Evolutionary conservation across 2,888 invertebrate genomes (phyloP), one percentile per base, ranked within the genome.

Genomic region (Dryomyza anilis): DNA sequence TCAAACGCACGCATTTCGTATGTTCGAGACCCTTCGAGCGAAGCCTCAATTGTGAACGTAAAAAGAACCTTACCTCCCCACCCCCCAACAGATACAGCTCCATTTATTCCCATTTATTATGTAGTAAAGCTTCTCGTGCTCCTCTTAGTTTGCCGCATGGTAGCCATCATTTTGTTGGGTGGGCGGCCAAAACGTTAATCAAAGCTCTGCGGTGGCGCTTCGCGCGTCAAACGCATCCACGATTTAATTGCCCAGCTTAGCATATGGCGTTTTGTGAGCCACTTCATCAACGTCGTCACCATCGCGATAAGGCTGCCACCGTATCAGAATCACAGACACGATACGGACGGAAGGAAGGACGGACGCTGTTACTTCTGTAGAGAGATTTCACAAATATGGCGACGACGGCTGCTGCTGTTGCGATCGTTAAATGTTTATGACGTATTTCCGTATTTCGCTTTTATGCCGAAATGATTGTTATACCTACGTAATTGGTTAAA

Each of bases 381-480:
- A 7, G 19, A 12, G 33, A 7, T n/a, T 14, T 48, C 16, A 19
- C 30, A 8, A 19, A 14, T 27, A 19, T 29, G 14, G 21, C 33
- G 25, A 29, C 33, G 53, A 16, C 53, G 71, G 67, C 66, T 72
- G 46, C 61, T 61, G 72, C 68, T 69, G 67, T 68, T 69, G 70
- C 62, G 68, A 70, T 70, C 74, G 71, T 76, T 73, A 77, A 75
- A 73, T 72, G 64, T 75, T 75, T 75, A 76, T 76, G 74, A 73
- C 70, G 74, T 69, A 73, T 74, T 72, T 64, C 53, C 65, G 62
- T 68, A 68, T 68, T 63, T 33, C 33, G 12, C 33, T 33, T 33
- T 33, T 33, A 33, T 33, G 33, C 33, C 12, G 33, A 33, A 33
- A 33, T 33, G 6, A 33, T 12, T 8, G 7, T n/a, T n/a, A n/a